Conservation (phyloP, 2,888 invertebrate genomes). For the Bombylius major region DNA sequence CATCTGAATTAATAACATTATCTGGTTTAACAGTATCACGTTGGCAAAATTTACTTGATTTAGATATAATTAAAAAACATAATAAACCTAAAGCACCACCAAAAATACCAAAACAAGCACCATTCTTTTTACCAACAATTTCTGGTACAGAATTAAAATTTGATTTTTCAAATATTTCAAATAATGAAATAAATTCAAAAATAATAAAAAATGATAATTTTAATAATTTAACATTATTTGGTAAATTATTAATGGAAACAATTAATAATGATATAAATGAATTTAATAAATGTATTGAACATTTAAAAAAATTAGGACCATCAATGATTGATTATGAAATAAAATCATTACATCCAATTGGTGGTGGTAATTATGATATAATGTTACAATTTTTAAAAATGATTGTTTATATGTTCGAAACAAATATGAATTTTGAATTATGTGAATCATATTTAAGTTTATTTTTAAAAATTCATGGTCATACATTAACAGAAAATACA, state of each 20-base stretch:
- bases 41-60: conserved; percentile 81
- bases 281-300: conserved; percentile 45
- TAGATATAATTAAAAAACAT: conserved; percentile 72
- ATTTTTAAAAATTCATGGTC: conserved; percentile 71
- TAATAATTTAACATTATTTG: conserved; percentile 55
- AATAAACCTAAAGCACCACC: conserved; percentile 83
- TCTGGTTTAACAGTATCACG: conserved; percentile 74
- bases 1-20: conserved; percentile 61
- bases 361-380: conserved; percentile 54
- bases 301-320: conserved; percentile 50
- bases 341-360: conserved; percentile 59
- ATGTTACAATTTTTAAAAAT: conserved; percentile 69
- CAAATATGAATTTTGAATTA: conserved; percentile 76
- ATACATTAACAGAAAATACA: conserved; percentile 42
- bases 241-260: conserved; percentile 45
- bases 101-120: conserved; percentile 75
- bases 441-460: conserved; percentile 79
- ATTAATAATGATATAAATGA: conserved; percentile 25
- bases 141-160: conserved; percentile 73
- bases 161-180: conserved; percentile 44
- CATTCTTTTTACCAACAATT: conserved; percentile 91
- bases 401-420: conserved; percentile 54
- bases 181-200: conserved; percentile 36
- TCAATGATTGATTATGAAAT: conserved; percentile 81
- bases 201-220: conserved; percentile 45